Base-by-base conservation (phyloP, 2,797 vertebrate genomes). In the Taenioides sp. region DNA sequence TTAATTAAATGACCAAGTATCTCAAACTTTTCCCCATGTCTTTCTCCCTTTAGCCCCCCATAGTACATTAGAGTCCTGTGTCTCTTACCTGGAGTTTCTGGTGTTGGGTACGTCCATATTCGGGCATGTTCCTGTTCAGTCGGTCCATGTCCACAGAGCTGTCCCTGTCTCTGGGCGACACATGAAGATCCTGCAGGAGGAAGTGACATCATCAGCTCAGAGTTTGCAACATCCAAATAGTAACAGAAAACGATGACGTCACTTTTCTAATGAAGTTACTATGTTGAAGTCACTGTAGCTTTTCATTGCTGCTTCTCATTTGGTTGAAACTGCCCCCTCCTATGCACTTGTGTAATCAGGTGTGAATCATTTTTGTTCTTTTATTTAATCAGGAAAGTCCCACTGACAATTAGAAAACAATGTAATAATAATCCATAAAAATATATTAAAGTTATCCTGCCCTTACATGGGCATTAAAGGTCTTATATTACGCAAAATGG, bases 51-150 rank as follows among this genome's bases (percentile, higher is more conserved):
- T 5, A 7, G 52, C 22, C 2, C n/a, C 3, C n/a, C 52, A 52
- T 5, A 23, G 54, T 57, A 4, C 23, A 54, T 28, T 37, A 10
- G 34, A 37, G 5, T 28, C 12, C 70, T 74, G 74, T 81, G 68
- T n/a, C 58, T 31, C 94, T 92, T 74, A 98, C 97, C 95, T 96
- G 94, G 20, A 96, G 80, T 74, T 92, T 72, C 54, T 95, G 92
- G 80, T 94, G 95, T 25, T 90, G 88, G 74, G 92, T 93, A 50
- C 77, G 82, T 72, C 88, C 81, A 2, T 84, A 84, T 63, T 91
- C 89, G 0, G 81, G 60, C 20, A 90, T 52, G 82, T 89, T 95
- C 75, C 90, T 95, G 78, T 91, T 87, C 14, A 95, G 43, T 34
- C 86, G 76, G 65, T 97, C 95, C 96, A 98, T 98, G 88, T 89